These are phyloP conservation scores for Chloropsis cyanopogon DNA, from an alignment of 2,113 vertebrate genomes.

Conservation along the genomic window DNA sequence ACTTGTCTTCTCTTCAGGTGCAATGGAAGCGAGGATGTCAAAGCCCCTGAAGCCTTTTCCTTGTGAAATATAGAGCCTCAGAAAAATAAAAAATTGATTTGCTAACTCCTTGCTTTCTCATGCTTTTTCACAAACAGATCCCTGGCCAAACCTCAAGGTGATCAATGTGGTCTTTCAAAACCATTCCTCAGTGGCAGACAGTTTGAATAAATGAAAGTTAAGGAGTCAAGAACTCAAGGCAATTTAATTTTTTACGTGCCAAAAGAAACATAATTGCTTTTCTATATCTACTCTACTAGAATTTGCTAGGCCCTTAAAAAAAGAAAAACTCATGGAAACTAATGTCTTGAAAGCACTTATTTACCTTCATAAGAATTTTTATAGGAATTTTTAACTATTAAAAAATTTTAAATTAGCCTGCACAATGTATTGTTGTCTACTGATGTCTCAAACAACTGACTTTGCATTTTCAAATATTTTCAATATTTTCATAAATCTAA, in stretches of 20 bases:
- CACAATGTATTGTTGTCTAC: background rate
- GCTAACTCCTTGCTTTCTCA: background rate
- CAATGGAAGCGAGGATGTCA: background rate
- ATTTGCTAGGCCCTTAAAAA: background rate
- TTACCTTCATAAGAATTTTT: background rate
- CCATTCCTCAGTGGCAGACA: slow-evolving; percentile 1
- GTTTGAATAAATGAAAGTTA: slow-evolving; percentile 33
- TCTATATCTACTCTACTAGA: background rate
- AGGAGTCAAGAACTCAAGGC: background rate
- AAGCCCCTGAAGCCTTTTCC: background rate
- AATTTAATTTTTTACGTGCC: background rate
- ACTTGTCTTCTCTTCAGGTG: background rate
- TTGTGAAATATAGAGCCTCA: background rate
- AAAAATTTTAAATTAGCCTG: background rate
- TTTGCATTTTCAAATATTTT: background rate
- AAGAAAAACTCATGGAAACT: background rate
- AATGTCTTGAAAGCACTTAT: background rate
- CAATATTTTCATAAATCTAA: background rate
- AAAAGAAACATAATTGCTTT: slow-evolving; percentile 25
- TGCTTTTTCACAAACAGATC: background rate
- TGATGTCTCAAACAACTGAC: background rate
- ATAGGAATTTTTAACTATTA: background rate
- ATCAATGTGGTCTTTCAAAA: slow-evolving; percentile 11
- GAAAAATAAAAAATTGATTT: background rate
- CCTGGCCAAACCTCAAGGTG: background rate